Base-by-base conservation (phyloP, 2,888 invertebrate species). In the Holacanthella duospinosa region DNA sequence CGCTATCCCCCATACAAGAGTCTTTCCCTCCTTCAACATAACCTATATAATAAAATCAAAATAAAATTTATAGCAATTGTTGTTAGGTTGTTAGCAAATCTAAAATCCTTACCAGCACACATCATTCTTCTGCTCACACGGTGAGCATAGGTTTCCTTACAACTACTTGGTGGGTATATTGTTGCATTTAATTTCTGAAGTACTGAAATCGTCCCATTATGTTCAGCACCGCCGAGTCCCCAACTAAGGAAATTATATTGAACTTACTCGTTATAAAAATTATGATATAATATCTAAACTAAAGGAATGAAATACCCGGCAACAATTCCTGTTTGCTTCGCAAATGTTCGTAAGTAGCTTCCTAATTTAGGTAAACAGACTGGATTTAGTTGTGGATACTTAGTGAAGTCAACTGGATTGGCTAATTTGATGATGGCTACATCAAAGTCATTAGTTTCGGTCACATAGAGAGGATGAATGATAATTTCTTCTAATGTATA, bases 401-500 rank as follows among this genome's bases (percentile, higher is more conserved):
- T 61, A 1, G 60, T 60, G 43, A 69, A 70, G 44, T 68, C 59
- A 19, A 72, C 61, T 1, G 64, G 59, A n/a, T 59, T 59, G 9
- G 60, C 29, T 2, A 68, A 60, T 9, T 56, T 43, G 0, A 72
- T 43, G 9, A 70, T 3, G 2, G 69, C 69, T 0, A 69, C 60
- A 55, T 72, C 72, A 60, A 65, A 70, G 43, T 72, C 72, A 55
- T 72, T 72, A 1, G 69, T 72, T 43, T 70, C 70, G 6, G 68
- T 60, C 1, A 70, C 66, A 62, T 72, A 70, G 9, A 72, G 65
- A 1, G 70, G 70, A 55, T 70, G 72, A 24, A 72, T 62, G 19
- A 72, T 65, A 24, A 72, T 64, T 61, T 70, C 69, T 3, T 69
- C 72, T 9, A 70, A 44, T 29, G 62, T 62, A 12, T 44, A 55